phyloP scores from a whole-genome alignment of 2,888 invertebrate species.

The Limnephilus marmoratus region DNA sequence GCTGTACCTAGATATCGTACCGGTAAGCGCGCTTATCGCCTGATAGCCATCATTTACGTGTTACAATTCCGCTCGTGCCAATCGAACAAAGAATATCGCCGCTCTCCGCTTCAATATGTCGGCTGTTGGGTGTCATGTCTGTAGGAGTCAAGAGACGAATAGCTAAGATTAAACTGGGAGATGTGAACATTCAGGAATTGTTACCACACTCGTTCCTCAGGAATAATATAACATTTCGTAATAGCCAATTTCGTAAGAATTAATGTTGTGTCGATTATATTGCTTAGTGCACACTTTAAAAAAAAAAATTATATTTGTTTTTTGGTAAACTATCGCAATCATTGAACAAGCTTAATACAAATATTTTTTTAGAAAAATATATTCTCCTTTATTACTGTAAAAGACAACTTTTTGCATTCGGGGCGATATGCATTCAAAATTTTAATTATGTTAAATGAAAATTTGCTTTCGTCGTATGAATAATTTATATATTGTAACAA shows the following conservation, averaged over 20 bases:
- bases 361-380: too few relatives aligned
- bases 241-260: too few relatives aligned
- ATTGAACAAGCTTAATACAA: too few relatives aligned
- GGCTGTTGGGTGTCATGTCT: not conserved
- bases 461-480: too few relatives aligned
- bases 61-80: conserved; percentile 2
- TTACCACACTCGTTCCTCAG: not conserved
- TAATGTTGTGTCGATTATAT: not conserved
- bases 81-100: conserved; percentile 13
- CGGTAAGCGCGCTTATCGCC: not conserved
- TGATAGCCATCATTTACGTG: conserved; percentile 23
- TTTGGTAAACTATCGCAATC: too few relatives aligned
- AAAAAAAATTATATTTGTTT: too few relatives aligned
- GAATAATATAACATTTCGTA: not conserved
- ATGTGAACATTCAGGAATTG: not conserved
- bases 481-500: too few relatives aligned
- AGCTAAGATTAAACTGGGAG: conserved; percentile 8
- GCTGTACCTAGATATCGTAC: not conserved
- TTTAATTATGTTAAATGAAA: too few relatives aligned
- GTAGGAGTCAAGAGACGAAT: not conserved
- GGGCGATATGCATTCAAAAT: too few relatives aligned
- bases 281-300: too few relatives aligned
- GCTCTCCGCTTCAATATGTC: not conserved
- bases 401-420: too few relatives aligned
- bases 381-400: too few relatives aligned